Base-by-base conservation (phyloP, 2,888 invertebrate species). In the Anagyrus pseudococci region DNA sequence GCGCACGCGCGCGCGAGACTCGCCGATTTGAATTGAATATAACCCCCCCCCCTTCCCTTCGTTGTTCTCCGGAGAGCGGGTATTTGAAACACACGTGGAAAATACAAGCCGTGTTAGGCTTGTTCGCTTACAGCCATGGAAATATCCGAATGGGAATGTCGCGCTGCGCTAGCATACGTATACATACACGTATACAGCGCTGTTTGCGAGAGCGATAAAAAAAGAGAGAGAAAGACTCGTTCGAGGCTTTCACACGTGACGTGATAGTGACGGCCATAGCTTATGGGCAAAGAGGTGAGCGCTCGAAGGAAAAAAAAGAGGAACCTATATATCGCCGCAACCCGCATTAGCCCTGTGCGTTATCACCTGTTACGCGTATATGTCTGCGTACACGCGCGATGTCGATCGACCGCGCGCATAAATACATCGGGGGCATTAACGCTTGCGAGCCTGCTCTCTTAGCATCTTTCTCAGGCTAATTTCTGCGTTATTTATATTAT, bases 261-360 rank as follows among this genome's bases (percentile, higher is more conserved):
- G 56, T 56, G 59, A 64, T 59, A 60, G 52, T n/a, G n/a, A n/a
- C 33, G 23, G 44, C 15, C 29, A 8, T 59, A 46, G n/a, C n/a
- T n/a, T n/a, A 54, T 50, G 33, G 4, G 4, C 4, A 29, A 29
- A 10, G 26, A 48, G 50, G 41, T n/a, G 25, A 13, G 43, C 41
- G 37, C 20, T 33, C 33, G 43, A 58, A 37, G 29, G 40, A 59
- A 29, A 10, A 59, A 64, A 50, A 55, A 41, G 25, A 55, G 47
- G 25, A 63, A 54, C 43, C 23, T 54, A 54, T 55, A 22, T 49
- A 17, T 2, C 23, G 15, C n/a, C 46, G 20, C 56, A 59, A 58
- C 64, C 64, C 60, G 64, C 64, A 59, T 59, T 61, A 56, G 44
- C n/a, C n/a, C n/a, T 41, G 46, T 50, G 41, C 40, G 49, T 40